Evolutionary conservation across 37 sponge, comb jelly and placozoan genomes (phyloP).

Genomic region (Hexactinellida sp.): DNA sequence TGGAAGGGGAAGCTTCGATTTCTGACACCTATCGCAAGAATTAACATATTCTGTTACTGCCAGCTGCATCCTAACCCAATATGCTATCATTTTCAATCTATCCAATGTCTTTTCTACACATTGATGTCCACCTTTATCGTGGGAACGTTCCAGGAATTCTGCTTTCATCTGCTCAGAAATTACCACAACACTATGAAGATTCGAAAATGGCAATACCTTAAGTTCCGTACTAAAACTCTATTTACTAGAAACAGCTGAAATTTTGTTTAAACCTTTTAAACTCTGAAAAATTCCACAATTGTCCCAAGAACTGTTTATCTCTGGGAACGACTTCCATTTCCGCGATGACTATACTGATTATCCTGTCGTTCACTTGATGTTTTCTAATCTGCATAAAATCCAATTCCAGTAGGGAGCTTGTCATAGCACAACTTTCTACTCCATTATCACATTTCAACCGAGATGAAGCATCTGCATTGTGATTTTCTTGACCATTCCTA

Average conservation of each 20-base stretch:
- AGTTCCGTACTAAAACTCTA: not conserved
- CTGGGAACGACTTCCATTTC: not conserved
- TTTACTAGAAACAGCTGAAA: not conserved
- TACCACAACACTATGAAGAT: not conserved
- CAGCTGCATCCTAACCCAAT: conserved; percentile 39
- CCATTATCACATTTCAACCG: not conserved
- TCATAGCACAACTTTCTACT: not conserved
- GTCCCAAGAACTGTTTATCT: not conserved
- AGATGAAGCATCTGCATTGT: conserved; percentile 4
- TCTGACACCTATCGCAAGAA: conserved; percentile 29
- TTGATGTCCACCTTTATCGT: conserved; percentile 30
- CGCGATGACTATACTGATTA: not conserved
- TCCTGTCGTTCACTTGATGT: not conserved
- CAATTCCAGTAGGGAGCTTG: not conserved
- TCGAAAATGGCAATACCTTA: not conserved
- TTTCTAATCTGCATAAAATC: not conserved
- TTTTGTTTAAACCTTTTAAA: conserved; percentile 1
- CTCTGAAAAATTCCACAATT: not conserved
- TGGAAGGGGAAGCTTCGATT: conserved; percentile 23
- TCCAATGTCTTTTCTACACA: conserved; percentile 38
- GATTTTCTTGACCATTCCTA: not conserved
- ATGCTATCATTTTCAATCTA: conserved; percentile 20
- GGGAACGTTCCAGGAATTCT: not conserved
- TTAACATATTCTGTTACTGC: no score
- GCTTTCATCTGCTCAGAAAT: not conserved